Conservation (phyloP, 2,888 invertebrate genomes). For the Agriopis marginaria region DNA sequence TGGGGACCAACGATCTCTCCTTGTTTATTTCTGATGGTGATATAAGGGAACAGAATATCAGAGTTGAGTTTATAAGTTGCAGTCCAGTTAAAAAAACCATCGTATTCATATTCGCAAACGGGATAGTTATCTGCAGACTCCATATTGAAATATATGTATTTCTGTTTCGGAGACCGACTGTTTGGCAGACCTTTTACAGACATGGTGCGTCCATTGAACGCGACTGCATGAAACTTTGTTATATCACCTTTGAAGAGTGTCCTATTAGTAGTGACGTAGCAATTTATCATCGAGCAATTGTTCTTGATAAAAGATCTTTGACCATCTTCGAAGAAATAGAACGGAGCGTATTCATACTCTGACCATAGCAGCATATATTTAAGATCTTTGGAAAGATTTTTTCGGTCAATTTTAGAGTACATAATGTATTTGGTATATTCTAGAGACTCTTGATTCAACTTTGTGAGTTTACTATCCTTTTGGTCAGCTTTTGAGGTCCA, state of each 20-base stretch:
- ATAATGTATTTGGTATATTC: neutral
- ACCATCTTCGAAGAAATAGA: constrained; percentile 64
- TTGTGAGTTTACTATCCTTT: no score
- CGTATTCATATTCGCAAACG: constrained; percentile 60
- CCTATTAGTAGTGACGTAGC: constrained; percentile 67
- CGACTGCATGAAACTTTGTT: constrained; percentile 69
- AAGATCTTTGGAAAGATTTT: constrained; percentile 55
- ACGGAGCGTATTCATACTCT: constrained; percentile 59
- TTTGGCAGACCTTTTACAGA: constrained; percentile 54
- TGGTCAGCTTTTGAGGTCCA: neutral
- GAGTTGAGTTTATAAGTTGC: constrained; percentile 76
- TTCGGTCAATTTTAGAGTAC: neutral
- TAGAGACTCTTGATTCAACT: neutral
- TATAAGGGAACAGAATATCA: constrained; percentile 71
- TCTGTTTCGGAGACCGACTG: constrained; percentile 63
- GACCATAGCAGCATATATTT: constrained; percentile 77
- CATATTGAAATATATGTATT: constrained; percentile 74
- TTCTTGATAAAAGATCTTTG: constrained; percentile 67
- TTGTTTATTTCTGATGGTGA: constrained; percentile 60
- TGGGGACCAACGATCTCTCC: constrained; percentile 71
- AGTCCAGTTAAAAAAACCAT: constrained; percentile 80
- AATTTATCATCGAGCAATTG: constrained; percentile 71
- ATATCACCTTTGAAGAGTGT: constrained; percentile 60
- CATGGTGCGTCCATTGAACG: constrained; percentile 72
- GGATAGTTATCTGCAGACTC: constrained; percentile 77